Evolutionary conservation across 2,888 invertebrate species (phyloP).

Genomic region (Caenorhabditis sp.): DNA sequence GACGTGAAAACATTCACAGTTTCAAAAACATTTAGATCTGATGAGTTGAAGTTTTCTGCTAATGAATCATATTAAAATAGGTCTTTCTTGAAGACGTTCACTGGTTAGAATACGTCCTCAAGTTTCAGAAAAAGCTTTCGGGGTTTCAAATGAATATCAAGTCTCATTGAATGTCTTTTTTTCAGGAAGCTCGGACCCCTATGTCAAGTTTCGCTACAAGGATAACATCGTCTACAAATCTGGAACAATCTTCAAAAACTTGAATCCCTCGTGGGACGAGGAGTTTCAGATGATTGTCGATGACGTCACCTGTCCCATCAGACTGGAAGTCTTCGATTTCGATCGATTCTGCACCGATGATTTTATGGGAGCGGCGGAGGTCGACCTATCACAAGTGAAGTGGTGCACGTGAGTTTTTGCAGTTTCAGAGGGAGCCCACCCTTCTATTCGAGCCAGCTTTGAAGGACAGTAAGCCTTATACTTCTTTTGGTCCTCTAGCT

Average conservation of each 20-base stretch:
- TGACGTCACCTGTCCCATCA: slow-evolving; percentile 91
- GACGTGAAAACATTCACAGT: too few species aligned
- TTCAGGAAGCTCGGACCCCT: slow-evolving; percentile 82
- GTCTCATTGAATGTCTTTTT: slow-evolving; percentile 1
- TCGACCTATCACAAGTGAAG: slow-evolving; percentile 87
- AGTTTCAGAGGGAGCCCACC: background rate
- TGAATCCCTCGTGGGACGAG: slow-evolving; percentile 99
- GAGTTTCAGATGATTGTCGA: slow-evolving; percentile 94
- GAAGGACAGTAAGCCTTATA: too few species aligned
- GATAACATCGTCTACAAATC: slow-evolving; percentile 92
- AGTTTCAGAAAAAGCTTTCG: too few species aligned
- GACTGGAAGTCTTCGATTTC: slow-evolving; percentile 96
- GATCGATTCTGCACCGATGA: slow-evolving; percentile 95
- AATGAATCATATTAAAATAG: too few species aligned
- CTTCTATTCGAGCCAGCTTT: too few species aligned
- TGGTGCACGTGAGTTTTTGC: slow-evolving; percentile 76
- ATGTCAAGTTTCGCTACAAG: slow-evolving; percentile 82
- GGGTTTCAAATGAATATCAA: too few species aligned
- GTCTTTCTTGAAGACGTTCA: too few species aligned
- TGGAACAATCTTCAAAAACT: slow-evolving; percentile 93
- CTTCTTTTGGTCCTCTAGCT: too few species aligned
- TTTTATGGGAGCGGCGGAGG: slow-evolving; percentile 94
- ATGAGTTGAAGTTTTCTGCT: too few species aligned
- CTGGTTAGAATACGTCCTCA: too few species aligned
- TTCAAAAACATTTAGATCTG: too few species aligned